A percentile compares a stretch with the other conserved stretches of the same genome.
phyloP scores from a whole-genome alignment of 2,888 invertebrate species.

The Steinernema hermaphroditum region DNA sequence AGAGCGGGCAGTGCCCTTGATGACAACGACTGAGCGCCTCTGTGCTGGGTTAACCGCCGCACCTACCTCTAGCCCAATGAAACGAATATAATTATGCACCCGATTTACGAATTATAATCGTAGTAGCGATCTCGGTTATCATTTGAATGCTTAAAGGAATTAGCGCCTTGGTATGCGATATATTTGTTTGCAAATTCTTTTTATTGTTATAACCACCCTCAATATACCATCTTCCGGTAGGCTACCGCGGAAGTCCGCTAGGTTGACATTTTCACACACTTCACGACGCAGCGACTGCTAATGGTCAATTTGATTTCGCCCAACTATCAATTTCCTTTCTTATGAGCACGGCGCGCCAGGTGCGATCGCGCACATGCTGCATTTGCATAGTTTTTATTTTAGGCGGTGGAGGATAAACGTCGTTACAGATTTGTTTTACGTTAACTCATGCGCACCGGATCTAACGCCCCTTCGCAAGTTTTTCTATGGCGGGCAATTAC shows the following conservation, averaged over 20 bases:
- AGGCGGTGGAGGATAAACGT: neutral
- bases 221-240: neutral
- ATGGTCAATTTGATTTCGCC: conserved; percentile 18
- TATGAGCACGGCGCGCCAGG: conserved; percentile 10
- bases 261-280: conserved; percentile 18
- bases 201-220: neutral
- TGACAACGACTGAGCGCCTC: neutral
- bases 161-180: too few relatives aligned
- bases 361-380: conserved; percentile 3
- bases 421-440: neutral
- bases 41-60: neutral
- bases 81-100: conserved; percentile 4
- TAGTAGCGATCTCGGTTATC: neutral
- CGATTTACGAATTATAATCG: neutral
- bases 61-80: neutral
- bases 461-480: neutral
- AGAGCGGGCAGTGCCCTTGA: conserved; percentile 4
- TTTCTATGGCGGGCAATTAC: too few relatives aligned
- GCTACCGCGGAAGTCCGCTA: conserved; percentile 18
- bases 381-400: conserved; percentile 6
- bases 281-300: neutral
- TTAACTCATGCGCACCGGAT: neutral
- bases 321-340: conserved; percentile 12
- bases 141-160: neutral
- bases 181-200: too few relatives aligned